Percentiles rank a stretch among this genome's conserved stretches.
phyloP scores from a whole-genome alignment of 1,140 invertebrate species.

The Gryon sp. region DNA sequence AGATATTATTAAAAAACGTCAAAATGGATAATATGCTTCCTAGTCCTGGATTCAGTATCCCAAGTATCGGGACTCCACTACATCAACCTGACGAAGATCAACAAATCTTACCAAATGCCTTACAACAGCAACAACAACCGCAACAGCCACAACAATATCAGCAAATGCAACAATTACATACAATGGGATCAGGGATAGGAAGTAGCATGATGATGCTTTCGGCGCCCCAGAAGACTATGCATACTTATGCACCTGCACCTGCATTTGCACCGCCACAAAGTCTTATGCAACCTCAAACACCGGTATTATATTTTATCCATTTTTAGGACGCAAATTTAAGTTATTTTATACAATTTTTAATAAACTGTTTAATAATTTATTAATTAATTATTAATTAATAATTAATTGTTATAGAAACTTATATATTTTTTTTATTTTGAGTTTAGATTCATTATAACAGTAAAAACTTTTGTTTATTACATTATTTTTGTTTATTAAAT shows the following conservation, averaged over 20 bases:
- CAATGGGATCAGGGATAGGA: slow-evolving; percentile 80
- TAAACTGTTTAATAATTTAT: too few relatives aligned
- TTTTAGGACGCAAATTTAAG: background rate
- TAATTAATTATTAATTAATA: too few relatives aligned
- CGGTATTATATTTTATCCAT: slow-evolving; percentile 79
- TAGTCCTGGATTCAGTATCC: slow-evolving; percentile 92
- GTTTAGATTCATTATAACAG: too few relatives aligned
- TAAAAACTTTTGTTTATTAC: too few relatives aligned
- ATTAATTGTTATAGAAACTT: too few relatives aligned
- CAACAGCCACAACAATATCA: slow-evolving; percentile 70
- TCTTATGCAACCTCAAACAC: slow-evolving; percentile 92
- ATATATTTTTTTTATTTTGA: too few relatives aligned
- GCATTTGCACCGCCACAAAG: slow-evolving; percentile 86
- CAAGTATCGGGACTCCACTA: slow-evolving; percentile 92
- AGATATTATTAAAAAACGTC: background rate
- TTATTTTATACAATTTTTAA: background rate
- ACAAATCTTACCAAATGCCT: slow-evolving; percentile 88
- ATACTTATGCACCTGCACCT: slow-evolving; percentile 83
- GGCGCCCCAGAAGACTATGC: slow-evolving; percentile 85
- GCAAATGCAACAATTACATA: slow-evolving; percentile 81
- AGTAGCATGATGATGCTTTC: slow-evolving; percentile 79
- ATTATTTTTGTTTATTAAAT: too few relatives aligned
- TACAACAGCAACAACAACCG: slow-evolving; percentile 85
- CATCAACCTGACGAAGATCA: slow-evolving; percentile 96
- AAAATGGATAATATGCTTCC: slow-evolving; percentile 93